These are phyloP conservation scores for Perca flavescens DNA, from an alignment of 2,113 vertebrate species.

Conservation along the genomic window DNA sequence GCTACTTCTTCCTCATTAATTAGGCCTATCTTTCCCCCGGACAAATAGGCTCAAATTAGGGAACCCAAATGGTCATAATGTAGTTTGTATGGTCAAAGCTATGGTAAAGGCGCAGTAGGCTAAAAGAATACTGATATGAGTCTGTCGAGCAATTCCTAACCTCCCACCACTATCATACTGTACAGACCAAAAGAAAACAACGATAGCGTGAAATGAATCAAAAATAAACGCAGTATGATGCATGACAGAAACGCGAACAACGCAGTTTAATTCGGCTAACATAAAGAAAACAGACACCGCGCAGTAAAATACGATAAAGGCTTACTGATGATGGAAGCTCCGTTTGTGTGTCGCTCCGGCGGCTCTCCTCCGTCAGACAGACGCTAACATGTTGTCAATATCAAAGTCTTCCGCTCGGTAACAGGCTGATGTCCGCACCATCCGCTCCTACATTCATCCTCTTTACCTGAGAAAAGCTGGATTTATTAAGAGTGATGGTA, in stretches of 20 bases:
- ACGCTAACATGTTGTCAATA: constrained; percentile 7
- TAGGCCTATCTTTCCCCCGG: background rate
- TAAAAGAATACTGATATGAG: background rate
- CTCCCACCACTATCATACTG: background rate
- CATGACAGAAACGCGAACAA: background rate
- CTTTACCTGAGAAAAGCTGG: background rate
- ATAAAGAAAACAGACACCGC: background rate
- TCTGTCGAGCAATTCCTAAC: background rate
- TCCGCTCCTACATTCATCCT: background rate
- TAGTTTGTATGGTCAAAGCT: background rate
- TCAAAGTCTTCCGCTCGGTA: background rate
- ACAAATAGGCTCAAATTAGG: background rate
- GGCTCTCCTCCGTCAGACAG: constrained; percentile 31
- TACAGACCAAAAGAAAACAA: constrained; percentile 1
- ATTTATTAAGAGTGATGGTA: background rate
- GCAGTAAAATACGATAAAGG: background rate
- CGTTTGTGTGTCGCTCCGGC: constrained; percentile 4
- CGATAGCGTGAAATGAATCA: background rate
- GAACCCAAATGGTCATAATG: too few relatives aligned
- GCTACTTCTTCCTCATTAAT: background rate
- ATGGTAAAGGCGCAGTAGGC: background rate
- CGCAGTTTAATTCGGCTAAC: background rate
- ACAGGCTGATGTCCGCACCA: constrained; percentile 8
- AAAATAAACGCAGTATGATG: background rate
- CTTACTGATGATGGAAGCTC: constrained; percentile 53